Conservation (phyloP, 2,888 invertebrate genomes). For the Aplocera efformata region DNA sequence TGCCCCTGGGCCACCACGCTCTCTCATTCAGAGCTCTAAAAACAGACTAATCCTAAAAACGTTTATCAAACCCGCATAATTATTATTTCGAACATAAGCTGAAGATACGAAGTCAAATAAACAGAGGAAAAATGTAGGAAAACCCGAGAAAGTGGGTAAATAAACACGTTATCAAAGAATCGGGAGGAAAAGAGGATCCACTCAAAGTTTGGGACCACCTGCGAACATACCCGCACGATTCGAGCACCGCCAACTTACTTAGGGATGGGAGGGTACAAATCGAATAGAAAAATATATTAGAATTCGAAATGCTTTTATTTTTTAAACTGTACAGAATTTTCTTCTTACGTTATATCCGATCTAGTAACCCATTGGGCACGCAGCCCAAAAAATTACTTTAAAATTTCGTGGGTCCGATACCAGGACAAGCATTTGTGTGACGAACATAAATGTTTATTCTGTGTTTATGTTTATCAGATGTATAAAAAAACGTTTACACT, state of each 20-base stretch:
- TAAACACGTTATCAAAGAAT: slow-evolving; percentile 38
- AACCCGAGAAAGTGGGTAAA: slow-evolving; percentile 25
- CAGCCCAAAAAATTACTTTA: too few species aligned
- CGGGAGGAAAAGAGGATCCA: slow-evolving; percentile 25
- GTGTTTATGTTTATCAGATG: too few species aligned
- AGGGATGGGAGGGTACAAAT: slow-evolving; percentile 16
- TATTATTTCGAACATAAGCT: slow-evolving; percentile 17
- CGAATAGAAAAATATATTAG: not conserved
- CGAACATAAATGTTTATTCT: too few species aligned
- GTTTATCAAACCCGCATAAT: slow-evolving; percentile 9
- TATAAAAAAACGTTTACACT: too few species aligned
- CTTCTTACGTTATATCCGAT: too few species aligned
- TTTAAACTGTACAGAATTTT: too few species aligned
- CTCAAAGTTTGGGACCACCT: slow-evolving; percentile 34
- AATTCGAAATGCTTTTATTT: too few species aligned
- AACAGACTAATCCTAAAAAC: not conserved
- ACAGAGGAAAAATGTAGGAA: slow-evolving; percentile 22
- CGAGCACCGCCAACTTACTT: slow-evolving; percentile 20
- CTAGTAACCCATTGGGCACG: too few species aligned
- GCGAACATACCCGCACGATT: slow-evolving; percentile 32
- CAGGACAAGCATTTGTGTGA: too few species aligned
- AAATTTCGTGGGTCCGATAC: too few species aligned
- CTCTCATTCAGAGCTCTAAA: too few species aligned
- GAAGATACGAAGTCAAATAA: slow-evolving; percentile 25
- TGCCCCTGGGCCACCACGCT: too few species aligned